Conservation (phyloP, 2,113 vertebrate species). For the Syngnathoides biaculeatus region DNA sequence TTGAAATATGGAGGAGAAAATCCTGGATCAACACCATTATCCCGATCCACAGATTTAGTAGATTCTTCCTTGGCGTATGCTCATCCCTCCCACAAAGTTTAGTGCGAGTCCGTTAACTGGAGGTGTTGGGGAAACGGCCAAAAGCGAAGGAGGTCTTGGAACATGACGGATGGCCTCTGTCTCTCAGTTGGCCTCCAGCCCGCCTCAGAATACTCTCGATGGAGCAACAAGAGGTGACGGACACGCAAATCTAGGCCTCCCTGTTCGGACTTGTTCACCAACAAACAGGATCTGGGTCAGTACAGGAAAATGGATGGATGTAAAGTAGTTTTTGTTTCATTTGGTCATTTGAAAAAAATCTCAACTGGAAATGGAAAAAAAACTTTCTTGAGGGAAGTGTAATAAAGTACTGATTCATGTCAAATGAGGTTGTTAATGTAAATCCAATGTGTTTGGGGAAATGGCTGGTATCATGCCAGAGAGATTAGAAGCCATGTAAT, state of each 20-base stretch:
- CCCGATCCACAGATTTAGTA: neutral
- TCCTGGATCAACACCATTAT: neutral
- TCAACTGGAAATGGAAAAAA: neutral
- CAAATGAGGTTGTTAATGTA: constrained; percentile 63
- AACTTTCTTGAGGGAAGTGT: constrained; percentile 44
- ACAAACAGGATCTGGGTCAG: neutral
- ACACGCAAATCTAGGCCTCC: no score
- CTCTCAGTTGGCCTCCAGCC: neutral
- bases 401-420: constrained; percentile 59
- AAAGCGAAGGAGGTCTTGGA: no score
- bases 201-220: no score
- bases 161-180: neutral
- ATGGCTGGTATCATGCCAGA: constrained; percentile 64
- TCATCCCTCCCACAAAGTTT: neutral
- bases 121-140: no score
- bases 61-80: neutral
- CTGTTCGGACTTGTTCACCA: neutral
- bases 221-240: no score
- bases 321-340: constrained; percentile 2
- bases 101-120: neutral
- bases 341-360: neutral
- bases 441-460: constrained; percentile 53
- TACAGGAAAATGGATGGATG: neutral
- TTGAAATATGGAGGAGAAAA: no score
- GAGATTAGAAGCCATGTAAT: constrained; percentile 75